Percentiles rank a stretch among this genome's conserved stretches.
Evolutionary conservation across 2,888 invertebrate species (phyloP).

Genomic region (Melanargia galathea): DNA sequence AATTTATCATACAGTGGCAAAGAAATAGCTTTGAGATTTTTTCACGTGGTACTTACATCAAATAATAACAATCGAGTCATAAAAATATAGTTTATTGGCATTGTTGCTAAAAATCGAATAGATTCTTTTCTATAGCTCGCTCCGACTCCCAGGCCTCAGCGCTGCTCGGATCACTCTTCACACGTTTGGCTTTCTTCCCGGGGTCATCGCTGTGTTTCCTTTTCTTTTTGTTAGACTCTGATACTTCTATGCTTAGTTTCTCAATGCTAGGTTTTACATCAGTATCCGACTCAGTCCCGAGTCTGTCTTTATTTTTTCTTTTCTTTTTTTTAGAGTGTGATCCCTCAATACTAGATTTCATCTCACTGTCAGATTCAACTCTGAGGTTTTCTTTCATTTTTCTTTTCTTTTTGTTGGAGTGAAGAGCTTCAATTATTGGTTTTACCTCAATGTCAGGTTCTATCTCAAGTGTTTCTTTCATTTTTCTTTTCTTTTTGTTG

Average conservation of each 20-base stretch:
- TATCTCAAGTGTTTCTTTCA: not conserved
- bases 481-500: not conserved
- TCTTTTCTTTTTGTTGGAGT: not conserved
- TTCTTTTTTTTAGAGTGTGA: not conserved
- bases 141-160: conserved; percentile 68
- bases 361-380: conserved; percentile 5
- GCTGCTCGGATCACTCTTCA: conserved; percentile 54
- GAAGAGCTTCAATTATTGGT: not conserved
- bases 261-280: not conserved
- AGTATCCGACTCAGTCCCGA: not conserved
- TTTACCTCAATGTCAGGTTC: not conserved
- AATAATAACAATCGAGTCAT: not conserved
- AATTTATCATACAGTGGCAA: too few relatives aligned
- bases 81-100: conserved; percentile 4
- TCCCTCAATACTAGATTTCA: conserved; percentile 5
- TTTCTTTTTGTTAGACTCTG: conserved; percentile 4
- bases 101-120: conserved; percentile 62
- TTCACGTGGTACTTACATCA: not conserved
- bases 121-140: conserved; percentile 67
- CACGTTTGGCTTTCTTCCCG: conserved; percentile 48
- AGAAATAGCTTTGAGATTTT: too few relatives aligned
- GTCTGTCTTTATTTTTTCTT: not conserved
- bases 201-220: not conserved
- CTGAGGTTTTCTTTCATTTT: not conserved
- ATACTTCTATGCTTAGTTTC: not conserved